Percentiles rank a stretch among this genome's conserved stretches.
phyloP scores from a whole-genome alignment of 2,888 invertebrate genomes.

The Chaetogeoica ovagalla region DNA sequence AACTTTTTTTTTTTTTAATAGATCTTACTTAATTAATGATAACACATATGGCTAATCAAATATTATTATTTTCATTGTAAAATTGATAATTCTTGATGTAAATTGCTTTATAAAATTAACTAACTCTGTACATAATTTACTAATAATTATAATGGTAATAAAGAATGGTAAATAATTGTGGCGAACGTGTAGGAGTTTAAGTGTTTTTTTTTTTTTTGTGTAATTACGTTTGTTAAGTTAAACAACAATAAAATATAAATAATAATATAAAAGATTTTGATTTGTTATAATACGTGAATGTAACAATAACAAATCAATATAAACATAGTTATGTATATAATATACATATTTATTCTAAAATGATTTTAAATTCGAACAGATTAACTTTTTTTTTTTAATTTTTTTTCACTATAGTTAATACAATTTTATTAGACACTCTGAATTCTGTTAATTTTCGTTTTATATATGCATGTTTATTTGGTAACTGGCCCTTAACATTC shows the following conservation, averaged over 20 bases:
- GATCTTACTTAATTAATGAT: no score
- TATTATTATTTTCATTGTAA: background rate
- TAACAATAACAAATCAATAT: background rate
- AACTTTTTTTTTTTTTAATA: no score
- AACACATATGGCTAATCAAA: background rate
- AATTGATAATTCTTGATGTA: constrained; percentile 1
- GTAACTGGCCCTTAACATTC: constrained; percentile 48
- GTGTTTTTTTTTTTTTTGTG: background rate
- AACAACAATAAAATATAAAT: background rate
- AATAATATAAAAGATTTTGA: no score
- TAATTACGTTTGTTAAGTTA: background rate
- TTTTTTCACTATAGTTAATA: background rate
- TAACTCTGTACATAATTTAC: background rate
- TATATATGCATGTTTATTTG: constrained; percentile 47
- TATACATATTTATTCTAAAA: background rate
- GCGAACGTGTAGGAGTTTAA: background rate
- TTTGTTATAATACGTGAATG: no score
- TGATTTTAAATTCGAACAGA: background rate
- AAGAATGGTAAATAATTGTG: no score
- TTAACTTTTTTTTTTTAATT: background rate
- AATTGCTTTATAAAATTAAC: background rate
- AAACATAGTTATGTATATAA: background rate
- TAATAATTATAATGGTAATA: no score
- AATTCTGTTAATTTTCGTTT: constrained; percentile 32
- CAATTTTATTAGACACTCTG: constrained; percentile 8